Evolutionary conservation across 2,113 vertebrate species (phyloP), one percentile per base, ranked within the genome.

Genomic region (Tapirus terrestris): DNA sequence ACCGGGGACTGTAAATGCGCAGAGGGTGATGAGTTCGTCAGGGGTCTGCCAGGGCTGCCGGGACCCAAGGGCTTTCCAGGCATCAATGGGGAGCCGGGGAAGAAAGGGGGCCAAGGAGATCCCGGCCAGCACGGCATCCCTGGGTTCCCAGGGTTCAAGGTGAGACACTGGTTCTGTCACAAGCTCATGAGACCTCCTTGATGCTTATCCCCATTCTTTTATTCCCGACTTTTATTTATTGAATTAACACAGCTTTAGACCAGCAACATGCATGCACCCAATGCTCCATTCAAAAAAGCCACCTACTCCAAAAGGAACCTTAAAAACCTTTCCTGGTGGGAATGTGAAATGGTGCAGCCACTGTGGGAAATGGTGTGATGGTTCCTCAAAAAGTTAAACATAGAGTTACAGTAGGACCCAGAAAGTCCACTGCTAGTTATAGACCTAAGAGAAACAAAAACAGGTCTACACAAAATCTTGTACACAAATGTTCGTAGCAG

Each of bases 101-200:
- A 13, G 21, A 99, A 98, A 97, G 99, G 99, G 25, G 97, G 98
- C 79, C 84, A 36, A 61, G 99, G 99, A 76, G 99, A 99, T 56
- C 98, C 98, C 29, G 99, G 99, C 70, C 99, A 98, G 1, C 98
- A 97, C 7, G 99, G 99, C 39, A 72, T 97, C 90, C 98, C 98
- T 17, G 99, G 99, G 3, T 98, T 43, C 67, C 84, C 97, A 39
- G 99, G 99, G 56, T 96, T 97, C 91, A 98, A 96, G 99, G 99
- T 99, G 67, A 97, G 95, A 94, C 10, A 14, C 53, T 45, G 9
- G 12, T 0, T 31, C 60, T 2, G 7, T 58, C 36, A 14, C 1
- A 6, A 17, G 45, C 45, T 5, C 6, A 3, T 0, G 21, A 12
- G 51, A 39, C 3, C 0, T 29, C 87, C 51, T 56, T 33, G 12